Evolutionary conservation across 2,797 vertebrate genomes (phyloP), one percentile per base, ranked within the genome.

Genomic region (Rhinatrema bivittatum): DNA sequence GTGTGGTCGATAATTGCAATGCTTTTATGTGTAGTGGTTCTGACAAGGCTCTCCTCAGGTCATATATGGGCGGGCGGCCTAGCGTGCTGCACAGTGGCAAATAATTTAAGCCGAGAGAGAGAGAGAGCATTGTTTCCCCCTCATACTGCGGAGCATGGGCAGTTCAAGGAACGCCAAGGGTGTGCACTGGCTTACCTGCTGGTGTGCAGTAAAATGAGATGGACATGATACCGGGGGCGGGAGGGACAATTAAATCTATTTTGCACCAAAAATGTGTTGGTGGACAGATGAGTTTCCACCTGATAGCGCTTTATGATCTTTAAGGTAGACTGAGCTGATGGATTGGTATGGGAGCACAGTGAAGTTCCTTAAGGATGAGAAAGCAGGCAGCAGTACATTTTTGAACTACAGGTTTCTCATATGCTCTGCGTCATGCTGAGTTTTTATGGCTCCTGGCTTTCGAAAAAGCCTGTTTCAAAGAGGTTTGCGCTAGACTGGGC

Each of bases 61-160:
- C 87, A 90, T 84, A 70, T 81, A 85, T 85, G 82, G 76, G 79
- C 70, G 84, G 78, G 79, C 69, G 72, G 80, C 79, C 76, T 73
- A 64, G 63, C 78, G 78, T 72, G 72, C 81, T 66, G 81, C 87
- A 86, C 89, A 80, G 86, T 84, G 86, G 86, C 89, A 88, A 90
- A 91, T 90, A 87, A 90, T 92, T 91, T 91, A 82, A 86, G 87
- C 87, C 80, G 87, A 70, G 86, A 75, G 86, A 79, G 88, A 80
- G 87, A 70, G 86, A 75, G 86, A 79, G 88, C 81, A 83, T 88
- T 81, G 77, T 83, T 85, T n/a, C n/a, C 79, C 65, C 64, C 68
- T 62, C 41, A 47, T 70, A 70, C 72, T 70, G 73, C 60, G 54
- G 80, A 80, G 78, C 84, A 70, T 78, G 75, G 82, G 76, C 79